Evolutionary conservation across 2,888 invertebrate genomes (phyloP).

Genomic region (Suillia variegata): DNA sequence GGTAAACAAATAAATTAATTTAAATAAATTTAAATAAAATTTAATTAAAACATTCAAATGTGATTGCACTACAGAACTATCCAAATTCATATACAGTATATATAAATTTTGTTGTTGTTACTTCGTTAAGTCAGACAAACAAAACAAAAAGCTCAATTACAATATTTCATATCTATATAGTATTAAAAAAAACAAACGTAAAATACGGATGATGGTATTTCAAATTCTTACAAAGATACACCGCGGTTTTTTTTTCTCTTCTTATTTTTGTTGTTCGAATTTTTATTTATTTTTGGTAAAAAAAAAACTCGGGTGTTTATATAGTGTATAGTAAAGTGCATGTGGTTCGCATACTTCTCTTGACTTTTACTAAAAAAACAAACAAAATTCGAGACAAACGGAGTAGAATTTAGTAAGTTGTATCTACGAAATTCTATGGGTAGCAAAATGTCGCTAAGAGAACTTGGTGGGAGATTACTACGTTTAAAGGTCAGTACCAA

Average conservation of each 20-base stretch:
- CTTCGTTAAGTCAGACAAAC: no score
- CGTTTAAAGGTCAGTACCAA: no score
- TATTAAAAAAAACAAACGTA: background rate
- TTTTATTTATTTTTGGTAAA: background rate
- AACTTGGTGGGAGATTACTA: constrained; percentile 38
- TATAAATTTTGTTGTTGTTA: background rate
- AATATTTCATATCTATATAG: no score
- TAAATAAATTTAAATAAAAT: background rate
- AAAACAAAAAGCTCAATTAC: no score
- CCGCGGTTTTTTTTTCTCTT: no score
- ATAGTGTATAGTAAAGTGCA: no score
- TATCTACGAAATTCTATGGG: background rate
- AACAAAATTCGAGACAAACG: constrained; percentile 59
- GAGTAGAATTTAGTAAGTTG: constrained; percentile 38
- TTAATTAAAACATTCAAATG: no score
- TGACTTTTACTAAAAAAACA: constrained; percentile 54
- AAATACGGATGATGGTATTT: background rate
- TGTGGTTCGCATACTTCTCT: constrained; percentile 56
- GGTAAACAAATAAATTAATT: background rate
- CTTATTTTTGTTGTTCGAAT: no score
- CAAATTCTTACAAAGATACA: background rate
- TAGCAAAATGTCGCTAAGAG: constrained; percentile 38
- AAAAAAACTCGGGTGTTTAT: constrained; percentile 35
- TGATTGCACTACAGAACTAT: background rate
- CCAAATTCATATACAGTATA: background rate